These are phyloP conservation scores for Acrobeloides nanus DNA, from an alignment of 2,888 invertebrate species.

Conservation along the genomic window DNA sequence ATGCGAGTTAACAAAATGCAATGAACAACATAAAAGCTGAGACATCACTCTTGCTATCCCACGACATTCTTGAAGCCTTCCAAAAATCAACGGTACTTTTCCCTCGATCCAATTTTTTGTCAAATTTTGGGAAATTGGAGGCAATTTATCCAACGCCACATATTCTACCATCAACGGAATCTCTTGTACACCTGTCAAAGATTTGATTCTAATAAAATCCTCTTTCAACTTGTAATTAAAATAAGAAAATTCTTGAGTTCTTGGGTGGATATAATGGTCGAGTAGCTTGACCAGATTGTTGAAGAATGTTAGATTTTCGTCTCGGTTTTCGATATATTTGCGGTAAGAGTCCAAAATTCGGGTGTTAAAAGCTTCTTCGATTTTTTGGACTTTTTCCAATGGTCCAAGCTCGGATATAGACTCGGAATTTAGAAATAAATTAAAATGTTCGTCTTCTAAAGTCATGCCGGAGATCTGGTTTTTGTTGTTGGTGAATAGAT, in stretches of 20 bases:
- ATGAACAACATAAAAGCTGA: conserved; percentile 25
- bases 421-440: conserved; percentile 21
- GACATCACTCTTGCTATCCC: conserved; percentile 12
- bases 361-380: conserved; percentile 14
- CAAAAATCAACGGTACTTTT: conserved; percentile 30
- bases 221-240: neutral
- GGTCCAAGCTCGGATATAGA: too few species aligned
- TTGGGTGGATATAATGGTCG: neutral
- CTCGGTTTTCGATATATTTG: conserved; percentile 1
- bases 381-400: conserved; percentile 12
- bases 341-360: conserved; percentile 18
- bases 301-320: neutral
- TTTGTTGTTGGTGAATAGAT: conserved; percentile 19
- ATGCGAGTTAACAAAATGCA: conserved; percentile 38
- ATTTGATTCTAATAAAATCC: neutral
- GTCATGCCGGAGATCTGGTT: conserved; percentile 11
- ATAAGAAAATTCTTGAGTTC: conserved; percentile 1
- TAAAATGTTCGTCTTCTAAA: conserved; percentile 27
- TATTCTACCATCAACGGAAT: too few species aligned
- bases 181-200: neutral
- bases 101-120: conserved; percentile 34
- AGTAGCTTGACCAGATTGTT: conserved; percentile 1
- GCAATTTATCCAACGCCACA: too few species aligned
- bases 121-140: too few species aligned
- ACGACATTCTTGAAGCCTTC: conserved; percentile 19